A percentile compares a stretch with the other conserved stretches of the same genome.
phyloP scores from a whole-genome alignment of 2,797 vertebrate species.

The Varecia variegata region DNA sequence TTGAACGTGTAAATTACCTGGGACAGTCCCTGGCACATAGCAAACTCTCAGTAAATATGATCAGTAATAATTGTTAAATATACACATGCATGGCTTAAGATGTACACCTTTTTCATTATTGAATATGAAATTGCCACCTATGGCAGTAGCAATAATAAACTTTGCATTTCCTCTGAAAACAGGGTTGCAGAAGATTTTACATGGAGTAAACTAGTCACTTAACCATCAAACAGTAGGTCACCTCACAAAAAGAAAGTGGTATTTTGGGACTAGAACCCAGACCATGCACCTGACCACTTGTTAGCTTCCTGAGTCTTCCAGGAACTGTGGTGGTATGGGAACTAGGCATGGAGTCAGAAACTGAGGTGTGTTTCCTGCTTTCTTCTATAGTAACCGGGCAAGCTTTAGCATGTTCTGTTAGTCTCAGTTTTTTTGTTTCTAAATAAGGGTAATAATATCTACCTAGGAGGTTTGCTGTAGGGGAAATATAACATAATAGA shows the following conservation, averaged over 20 bases:
- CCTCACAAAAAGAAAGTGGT: slow-evolving; percentile 3
- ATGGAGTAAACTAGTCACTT: background rate
- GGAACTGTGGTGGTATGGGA: background rate
- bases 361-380: background rate
- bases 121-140: background rate
- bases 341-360: background rate
- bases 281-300: background rate
- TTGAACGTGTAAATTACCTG: background rate
- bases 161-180: background rate
- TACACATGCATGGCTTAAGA: background rate
- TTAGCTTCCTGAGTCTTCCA: background rate
- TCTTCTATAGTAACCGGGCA: background rate
- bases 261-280: background rate
- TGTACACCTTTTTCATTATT: background rate
- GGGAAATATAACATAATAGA: background rate
- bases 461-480: background rate
- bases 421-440: background rate
- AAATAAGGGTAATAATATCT: background rate
- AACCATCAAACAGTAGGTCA: background rate
- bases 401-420: background rate
- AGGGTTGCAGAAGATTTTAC: background rate
- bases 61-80: background rate
- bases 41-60: background rate
- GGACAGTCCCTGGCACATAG: background rate
- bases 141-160: background rate